A percentile compares a stretch with the other conserved stretches of the same genome.
phyloP scores from a whole-genome alignment of 1,140 invertebrate genomes.

The Papilio xuthus region DNA sequence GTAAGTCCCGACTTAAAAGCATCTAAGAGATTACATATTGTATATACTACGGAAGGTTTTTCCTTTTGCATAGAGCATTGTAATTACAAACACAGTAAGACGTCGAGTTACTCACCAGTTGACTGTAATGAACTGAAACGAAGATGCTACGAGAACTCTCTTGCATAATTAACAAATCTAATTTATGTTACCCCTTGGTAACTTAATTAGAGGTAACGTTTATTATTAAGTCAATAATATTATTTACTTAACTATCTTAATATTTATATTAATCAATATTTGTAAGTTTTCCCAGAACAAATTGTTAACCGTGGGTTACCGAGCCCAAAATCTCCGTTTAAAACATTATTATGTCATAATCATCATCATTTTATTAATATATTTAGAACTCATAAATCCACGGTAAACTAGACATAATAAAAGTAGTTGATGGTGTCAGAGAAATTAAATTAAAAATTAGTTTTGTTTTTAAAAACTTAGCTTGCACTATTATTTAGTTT shows the following conservation, averaged over 20 bases:
- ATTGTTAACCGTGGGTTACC: too few relatives aligned
- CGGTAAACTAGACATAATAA: too few relatives aligned
- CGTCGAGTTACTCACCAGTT: slow-evolving; percentile 3
- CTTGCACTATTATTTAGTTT: too few relatives aligned
- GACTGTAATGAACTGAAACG: slow-evolving; percentile 20
- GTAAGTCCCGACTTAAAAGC: slow-evolving; percentile 5
- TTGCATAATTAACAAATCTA: slow-evolving; percentile 19
- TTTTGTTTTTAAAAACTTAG: too few relatives aligned
- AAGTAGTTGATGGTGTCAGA: too few relatives aligned
- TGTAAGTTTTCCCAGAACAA: not conserved
- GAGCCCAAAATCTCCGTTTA: too few relatives aligned
- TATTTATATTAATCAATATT: not conserved
- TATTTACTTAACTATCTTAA: not conserved
- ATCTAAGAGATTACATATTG: slow-evolving; percentile 14
- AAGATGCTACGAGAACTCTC: not conserved
- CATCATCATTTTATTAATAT: too few relatives aligned
- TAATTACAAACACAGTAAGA: not conserved
- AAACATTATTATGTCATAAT: too few relatives aligned
- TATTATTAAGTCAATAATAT: not conserved
- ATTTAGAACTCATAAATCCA: too few relatives aligned
- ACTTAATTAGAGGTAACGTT: not conserved
- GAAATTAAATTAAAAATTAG: too few relatives aligned
- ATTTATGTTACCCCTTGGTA: slow-evolving; percentile 2
- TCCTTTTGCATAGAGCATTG: not conserved
- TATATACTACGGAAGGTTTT: not conserved